Evolutionary conservation across 2,888 invertebrate species (phyloP).

Genomic region (Heliconius erato): DNA sequence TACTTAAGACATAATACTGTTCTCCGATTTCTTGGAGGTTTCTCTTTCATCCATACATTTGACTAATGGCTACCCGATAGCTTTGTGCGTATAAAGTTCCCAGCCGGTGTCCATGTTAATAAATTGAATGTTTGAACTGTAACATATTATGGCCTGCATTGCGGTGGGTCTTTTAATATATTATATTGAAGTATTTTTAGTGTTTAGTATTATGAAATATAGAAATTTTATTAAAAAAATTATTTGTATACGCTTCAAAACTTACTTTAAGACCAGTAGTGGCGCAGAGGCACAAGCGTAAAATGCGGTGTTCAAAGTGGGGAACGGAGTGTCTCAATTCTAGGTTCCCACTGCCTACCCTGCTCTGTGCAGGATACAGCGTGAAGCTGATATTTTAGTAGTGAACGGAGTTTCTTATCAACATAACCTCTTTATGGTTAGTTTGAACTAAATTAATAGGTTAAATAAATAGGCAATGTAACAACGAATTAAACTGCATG

Average conservation of each 20-base stretch:
- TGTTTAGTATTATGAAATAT: background rate
- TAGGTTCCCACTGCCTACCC: too few species aligned
- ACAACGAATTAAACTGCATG: too few species aligned
- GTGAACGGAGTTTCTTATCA: too few species aligned
- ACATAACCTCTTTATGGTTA: too few species aligned
- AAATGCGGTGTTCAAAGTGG: too few species aligned
- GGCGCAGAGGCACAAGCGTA: too few species aligned
- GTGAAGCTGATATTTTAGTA: too few species aligned
- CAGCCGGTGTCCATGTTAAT: background rate
- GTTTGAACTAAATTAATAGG: too few species aligned
- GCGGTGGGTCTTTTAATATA: background rate
- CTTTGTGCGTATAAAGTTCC: conserved; percentile 16
- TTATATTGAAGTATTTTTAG: too few species aligned
- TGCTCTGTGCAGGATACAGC: too few species aligned
- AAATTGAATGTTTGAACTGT: conserved; percentile 14
- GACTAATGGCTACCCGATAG: conserved; percentile 30
- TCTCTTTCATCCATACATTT: conserved; percentile 2
- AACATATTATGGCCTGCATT: conserved; percentile 9
- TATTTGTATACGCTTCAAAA: background rate
- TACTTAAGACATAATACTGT: background rate
- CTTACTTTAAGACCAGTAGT: background rate
- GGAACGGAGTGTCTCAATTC: too few species aligned
- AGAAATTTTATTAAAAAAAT: background rate
- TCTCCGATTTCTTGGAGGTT: background rate
- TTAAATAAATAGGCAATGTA: too few species aligned